phyloP scores from a whole-genome alignment of 1,140 invertebrate species.

The Probaryconus sp. region DNA sequence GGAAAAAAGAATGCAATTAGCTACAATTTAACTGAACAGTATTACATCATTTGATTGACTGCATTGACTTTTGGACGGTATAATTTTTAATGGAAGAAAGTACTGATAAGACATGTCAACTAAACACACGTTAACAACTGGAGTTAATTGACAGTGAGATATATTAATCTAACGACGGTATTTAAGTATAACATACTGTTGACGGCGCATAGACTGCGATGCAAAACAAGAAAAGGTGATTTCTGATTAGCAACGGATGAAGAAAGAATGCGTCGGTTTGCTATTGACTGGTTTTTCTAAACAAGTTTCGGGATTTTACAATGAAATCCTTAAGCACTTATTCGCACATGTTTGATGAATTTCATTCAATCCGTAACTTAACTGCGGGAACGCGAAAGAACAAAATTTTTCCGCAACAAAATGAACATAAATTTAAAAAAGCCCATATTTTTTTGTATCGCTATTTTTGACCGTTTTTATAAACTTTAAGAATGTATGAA shows the following conservation, averaged over 20 bases:
- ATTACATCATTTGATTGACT: too few species aligned
- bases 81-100: conserved; percentile 3
- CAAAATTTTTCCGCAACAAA: neutral
- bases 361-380: conserved; percentile 11
- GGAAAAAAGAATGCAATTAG: too few species aligned
- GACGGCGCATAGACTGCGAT: conserved; percentile 19
- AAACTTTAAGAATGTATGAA: too few species aligned
- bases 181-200: conserved; percentile 28
- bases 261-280: conserved; percentile 28
- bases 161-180: conserved; percentile 34
- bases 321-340: conserved; percentile 20
- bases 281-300: conserved; percentile 29
- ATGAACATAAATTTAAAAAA: neutral
- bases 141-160: conserved; percentile 8
- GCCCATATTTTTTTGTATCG: too few species aligned
- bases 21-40: too few species aligned
- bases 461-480: too few species aligned
- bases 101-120: conserved; percentile 3
- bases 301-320: conserved; percentile 20
- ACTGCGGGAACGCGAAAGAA: neutral
- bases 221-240: conserved; percentile 33
- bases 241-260: conserved; percentile 30
- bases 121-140: conserved; percentile 27
- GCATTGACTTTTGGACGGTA: too few species aligned
- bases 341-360: conserved; percentile 25